Percentiles rank a stretch among this genome's conserved stretches.
Evolutionary conservation across 37 sponge, comb jelly and placozoan species (phyloP).

Genomic region (Tethya wilhelma): DNA sequence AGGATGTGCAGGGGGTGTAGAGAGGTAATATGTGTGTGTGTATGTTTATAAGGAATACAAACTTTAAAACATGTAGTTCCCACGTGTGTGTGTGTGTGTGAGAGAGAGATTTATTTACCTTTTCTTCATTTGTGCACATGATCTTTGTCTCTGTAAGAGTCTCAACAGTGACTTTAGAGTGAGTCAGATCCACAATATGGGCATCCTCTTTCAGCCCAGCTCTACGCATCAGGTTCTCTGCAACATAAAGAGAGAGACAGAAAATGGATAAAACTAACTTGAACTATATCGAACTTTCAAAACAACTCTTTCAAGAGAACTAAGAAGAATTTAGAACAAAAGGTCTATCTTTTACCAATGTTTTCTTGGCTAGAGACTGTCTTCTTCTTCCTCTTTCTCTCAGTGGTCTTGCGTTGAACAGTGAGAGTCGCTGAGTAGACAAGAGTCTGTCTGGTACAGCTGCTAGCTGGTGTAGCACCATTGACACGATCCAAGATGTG

Average conservation of each 20-base stretch:
- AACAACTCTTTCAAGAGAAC: too few relatives aligned
- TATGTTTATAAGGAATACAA: neutral
- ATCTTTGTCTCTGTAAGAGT: constrained; percentile 85
- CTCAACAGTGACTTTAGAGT: constrained; percentile 68
- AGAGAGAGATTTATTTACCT: constrained; percentile 31
- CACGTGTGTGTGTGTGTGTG: too few relatives aligned
- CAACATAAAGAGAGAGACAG: neutral
- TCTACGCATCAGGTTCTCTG: constrained; percentile 71
- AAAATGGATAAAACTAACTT: neutral
- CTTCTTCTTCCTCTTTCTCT: constrained; percentile 59
- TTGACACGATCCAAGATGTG: constrained; percentile 73
- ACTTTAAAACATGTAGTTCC: neutral
- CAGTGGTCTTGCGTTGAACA: constrained; percentile 36
- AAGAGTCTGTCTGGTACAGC: constrained; percentile 63
- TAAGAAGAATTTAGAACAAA: too few relatives aligned
- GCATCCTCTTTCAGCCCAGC: constrained; percentile 59
- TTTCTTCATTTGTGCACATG: constrained; percentile 86
- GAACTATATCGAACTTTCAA: too few relatives aligned
- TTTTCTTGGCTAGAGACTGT: constrained; percentile 51
- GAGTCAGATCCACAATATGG: constrained; percentile 83
- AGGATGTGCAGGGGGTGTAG: constrained; percentile 1
- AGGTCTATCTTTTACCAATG: constrained; percentile 33
- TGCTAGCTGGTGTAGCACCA: neutral
- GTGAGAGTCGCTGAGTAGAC: constrained; percentile 98
- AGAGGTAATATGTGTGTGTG: too few relatives aligned